A percentile compares a stretch with the other conserved stretches of the same genome.
phyloP scores from a whole-genome alignment of 53 echinoderm and acorn worm genomes.

The Zoroaster sp. region DNA sequence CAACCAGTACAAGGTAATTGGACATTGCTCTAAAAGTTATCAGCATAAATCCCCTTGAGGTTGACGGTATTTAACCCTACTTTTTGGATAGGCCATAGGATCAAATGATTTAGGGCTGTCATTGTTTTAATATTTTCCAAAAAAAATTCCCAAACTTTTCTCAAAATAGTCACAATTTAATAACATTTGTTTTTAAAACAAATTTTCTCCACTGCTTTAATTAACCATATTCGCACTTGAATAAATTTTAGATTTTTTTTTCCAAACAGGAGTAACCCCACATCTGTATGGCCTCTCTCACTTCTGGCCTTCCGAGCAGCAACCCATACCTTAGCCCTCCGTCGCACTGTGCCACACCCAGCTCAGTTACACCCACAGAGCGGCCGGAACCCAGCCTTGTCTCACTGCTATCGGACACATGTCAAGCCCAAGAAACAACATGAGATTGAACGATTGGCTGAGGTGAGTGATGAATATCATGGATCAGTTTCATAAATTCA shows the following conservation, averaged over 20 bases:
- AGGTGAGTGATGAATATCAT: too few relatives aligned
- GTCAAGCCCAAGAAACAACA: conserved; percentile 88
- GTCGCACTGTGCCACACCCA: conserved; percentile 5
- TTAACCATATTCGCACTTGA: neutral
- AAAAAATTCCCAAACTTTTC: too few relatives aligned
- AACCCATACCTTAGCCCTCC: conserved; percentile 66
- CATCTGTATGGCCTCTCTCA: conserved; percentile 80
- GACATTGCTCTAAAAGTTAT: too few relatives aligned
- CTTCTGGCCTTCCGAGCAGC: conserved; percentile 78
- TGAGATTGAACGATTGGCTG: conserved; percentile 79
- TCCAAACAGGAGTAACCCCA: neutral
- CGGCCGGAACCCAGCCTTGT: conserved; percentile 16
- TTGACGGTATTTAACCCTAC: too few relatives aligned
- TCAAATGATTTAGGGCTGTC: too few relatives aligned
- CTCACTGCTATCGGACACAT: conserved; percentile 73
- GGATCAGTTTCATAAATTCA: too few relatives aligned
- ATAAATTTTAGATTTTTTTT: neutral
- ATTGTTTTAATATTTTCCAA: too few relatives aligned
- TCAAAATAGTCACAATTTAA: too few relatives aligned
- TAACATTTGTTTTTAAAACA: too few relatives aligned
- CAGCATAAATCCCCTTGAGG: too few relatives aligned
- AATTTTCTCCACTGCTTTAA: too few relatives aligned
- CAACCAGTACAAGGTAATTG: neutral
- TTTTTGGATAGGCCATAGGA: too few relatives aligned
- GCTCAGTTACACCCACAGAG: conserved; percentile 13